Percentiles rank a stretch among this genome's conserved stretches.
phyloP scores from a whole-genome alignment of 2,888 invertebrate species.

The Chymomyza procnemis region DNA sequence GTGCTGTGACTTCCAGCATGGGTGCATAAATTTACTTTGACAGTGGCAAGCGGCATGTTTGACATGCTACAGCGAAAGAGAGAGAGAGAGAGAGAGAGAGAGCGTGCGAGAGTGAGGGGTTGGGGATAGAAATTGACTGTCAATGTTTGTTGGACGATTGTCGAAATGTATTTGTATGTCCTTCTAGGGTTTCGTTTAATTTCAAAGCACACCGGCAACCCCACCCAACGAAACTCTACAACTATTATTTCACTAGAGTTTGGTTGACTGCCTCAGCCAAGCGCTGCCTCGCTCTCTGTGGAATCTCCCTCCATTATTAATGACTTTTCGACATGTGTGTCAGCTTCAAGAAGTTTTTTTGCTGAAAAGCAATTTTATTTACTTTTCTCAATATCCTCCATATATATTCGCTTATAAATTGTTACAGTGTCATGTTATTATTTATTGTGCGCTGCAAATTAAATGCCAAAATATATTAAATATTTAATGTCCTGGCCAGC shows the following conservation, averaged over 20 bases:
- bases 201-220: not conserved
- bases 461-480: conserved; percentile 67
- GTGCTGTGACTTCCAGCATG: conserved; percentile 25
- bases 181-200: conserved; percentile 20
- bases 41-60: conserved; percentile 66
- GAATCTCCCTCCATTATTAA: conserved; percentile 67
- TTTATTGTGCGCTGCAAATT: conserved; percentile 63
- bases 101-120: no score
- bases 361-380: conserved; percentile 66
- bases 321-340: conserved; percentile 71
- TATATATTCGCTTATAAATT: conserved; percentile 58
- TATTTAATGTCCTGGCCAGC: conserved; percentile 48
- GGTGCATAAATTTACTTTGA: conserved; percentile 70
- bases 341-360: conserved; percentile 64
- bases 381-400: conserved; percentile 34
- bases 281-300: conserved; percentile 15
- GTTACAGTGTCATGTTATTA: conserved; percentile 64
- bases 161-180: not conserved
- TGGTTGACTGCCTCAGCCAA: not conserved
- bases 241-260: no score
- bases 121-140: conserved; percentile 31
- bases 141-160: conserved; percentile 7
- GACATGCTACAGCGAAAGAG: conserved; percentile 38
- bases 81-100: not conserved
- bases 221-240: no score